A percentile compares a stretch with the other conserved stretches of the same genome.
These are phyloP conservation scores for Alouatta palliata DNA, from an alignment of 2,113 vertebrate species.

Conservation along the genomic window DNA sequence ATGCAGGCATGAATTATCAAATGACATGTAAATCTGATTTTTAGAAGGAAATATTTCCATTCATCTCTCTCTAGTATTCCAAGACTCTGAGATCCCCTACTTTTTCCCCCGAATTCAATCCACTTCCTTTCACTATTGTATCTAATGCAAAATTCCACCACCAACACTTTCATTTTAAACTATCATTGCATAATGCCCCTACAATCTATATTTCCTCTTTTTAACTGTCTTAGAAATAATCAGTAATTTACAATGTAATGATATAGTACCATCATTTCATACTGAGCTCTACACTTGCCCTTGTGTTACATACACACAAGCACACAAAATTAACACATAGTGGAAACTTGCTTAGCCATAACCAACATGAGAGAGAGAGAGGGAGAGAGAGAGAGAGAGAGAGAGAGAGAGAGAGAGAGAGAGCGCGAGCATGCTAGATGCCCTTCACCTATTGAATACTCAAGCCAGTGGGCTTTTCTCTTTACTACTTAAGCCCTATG, in stretches of 20 bases:
- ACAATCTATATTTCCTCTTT: constrained; percentile 15
- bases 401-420: neutral
- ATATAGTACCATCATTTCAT: neutral
- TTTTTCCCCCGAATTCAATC: neutral
- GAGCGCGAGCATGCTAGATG: neutral
- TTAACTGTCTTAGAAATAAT: neutral
- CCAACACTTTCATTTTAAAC: constrained; percentile 19
- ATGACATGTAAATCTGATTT: neutral
- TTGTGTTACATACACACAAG: neutral
- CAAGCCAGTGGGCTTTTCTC: neutral
- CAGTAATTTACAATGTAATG: constrained; percentile 30
- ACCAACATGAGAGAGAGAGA: neutral
- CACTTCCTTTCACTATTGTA: neutral
- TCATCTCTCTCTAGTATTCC: neutral
- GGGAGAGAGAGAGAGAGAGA: constrained; percentile 21
- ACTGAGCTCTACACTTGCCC: neutral
- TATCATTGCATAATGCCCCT: neutral
- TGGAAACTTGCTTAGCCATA: neutral
- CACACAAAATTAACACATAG: neutral
- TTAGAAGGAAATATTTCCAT: constrained; percentile 8
- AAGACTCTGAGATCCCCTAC: neutral
- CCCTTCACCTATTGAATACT: neutral
- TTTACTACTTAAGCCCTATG: neutral
- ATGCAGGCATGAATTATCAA: constrained; percentile 36
- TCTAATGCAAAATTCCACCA: constrained; percentile 11